A percentile compares a stretch with the other conserved stretches of the same genome.
These are phyloP conservation scores for Peromyscus polionotus DNA, from an alignment of 2,113 vertebrate species.

Conservation along the genomic window DNA sequence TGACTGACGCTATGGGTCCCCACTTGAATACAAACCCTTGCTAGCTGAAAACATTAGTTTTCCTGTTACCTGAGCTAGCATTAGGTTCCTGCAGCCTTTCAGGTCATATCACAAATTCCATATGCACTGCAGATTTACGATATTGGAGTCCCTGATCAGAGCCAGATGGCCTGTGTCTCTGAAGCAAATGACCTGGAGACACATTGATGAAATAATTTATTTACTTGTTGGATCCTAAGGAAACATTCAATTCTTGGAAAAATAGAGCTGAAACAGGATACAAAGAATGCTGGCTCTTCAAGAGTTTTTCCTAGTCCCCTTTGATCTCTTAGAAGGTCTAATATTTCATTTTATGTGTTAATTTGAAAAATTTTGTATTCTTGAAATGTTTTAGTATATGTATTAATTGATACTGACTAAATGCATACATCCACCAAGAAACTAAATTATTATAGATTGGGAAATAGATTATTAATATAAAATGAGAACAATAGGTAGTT, in stretches of 20 bases:
- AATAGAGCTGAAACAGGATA: constrained; percentile 8
- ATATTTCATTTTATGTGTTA: constrained; percentile 39
- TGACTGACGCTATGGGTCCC: background rate
- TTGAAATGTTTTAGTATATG: background rate
- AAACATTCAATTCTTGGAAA: background rate
- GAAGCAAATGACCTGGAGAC: background rate
- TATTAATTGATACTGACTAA: constrained; percentile 49
- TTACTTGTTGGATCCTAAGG: background rate
- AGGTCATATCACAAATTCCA: constrained; percentile 21
- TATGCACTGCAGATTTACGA: background rate
- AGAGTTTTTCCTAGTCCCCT: background rate
- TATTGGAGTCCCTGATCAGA: background rate
- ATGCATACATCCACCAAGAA: constrained; percentile 19
- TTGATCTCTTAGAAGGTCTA: background rate
- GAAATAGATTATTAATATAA: constrained; percentile 56
- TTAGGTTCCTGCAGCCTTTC: constrained; percentile 27
- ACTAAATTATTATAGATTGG: background rate
- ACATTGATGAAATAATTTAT: constrained; percentile 7
- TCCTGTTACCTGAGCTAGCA: background rate
- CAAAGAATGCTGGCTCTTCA: background rate
- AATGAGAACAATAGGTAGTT: constrained; percentile 52
- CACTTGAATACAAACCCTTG: constrained; percentile 43
- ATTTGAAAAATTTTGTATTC: background rate
- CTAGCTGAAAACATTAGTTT: constrained; percentile 60
- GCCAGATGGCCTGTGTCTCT: background rate